Conservation (phyloP, 2,113 vertebrate genomes). For the Nesospiza acunhae region DNA sequence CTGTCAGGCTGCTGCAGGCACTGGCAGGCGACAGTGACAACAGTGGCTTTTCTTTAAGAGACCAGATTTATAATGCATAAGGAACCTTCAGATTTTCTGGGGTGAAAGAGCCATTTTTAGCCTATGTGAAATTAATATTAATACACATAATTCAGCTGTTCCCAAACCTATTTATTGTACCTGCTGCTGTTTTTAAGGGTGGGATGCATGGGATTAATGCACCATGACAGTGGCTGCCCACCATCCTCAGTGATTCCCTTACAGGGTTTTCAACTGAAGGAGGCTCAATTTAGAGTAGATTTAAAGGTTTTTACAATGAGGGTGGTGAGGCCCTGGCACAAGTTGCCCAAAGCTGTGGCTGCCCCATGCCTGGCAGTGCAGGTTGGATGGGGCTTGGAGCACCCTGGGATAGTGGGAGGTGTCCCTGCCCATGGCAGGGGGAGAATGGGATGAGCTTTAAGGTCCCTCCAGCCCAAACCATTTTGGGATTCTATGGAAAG, state of each 20-base stretch:
- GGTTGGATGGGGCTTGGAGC: fast-evolving
- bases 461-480: background rate
- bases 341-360: background rate
- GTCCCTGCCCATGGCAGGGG: background rate
- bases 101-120: background rate
- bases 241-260: background rate
- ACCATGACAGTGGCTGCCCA: fast-evolving
- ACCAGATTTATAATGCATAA: background rate
- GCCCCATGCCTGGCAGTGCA: background rate
- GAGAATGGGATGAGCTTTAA: background rate
- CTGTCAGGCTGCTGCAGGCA: background rate
- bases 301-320: background rate
- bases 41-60: background rate
- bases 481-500: background rate
- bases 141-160: background rate
- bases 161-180: background rate
- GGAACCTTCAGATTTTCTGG: background rate
- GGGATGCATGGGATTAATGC: background rate
- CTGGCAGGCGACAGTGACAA: fast-evolving
- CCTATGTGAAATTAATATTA: background rate
- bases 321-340: background rate
- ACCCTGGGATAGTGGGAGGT: fast-evolving
- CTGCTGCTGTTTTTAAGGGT: background rate
- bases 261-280: background rate
- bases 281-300: background rate